Base-by-base conservation (phyloP, 2,888 invertebrate species). In the Drosophila emarginata region DNA sequence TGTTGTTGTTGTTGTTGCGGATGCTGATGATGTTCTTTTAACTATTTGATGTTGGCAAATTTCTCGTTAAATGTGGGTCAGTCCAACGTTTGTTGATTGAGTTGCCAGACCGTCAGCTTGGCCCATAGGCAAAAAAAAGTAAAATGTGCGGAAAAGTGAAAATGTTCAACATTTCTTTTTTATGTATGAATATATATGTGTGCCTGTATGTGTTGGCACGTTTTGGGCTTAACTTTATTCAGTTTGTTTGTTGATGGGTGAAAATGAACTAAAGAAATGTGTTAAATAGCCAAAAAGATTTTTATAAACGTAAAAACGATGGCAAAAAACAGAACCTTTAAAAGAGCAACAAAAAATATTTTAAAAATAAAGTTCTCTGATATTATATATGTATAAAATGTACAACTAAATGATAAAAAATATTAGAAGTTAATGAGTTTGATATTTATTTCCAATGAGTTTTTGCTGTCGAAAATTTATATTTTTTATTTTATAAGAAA, bases 51-150 rank as follows among this genome's bases (percentile, higher is more conserved):
- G 75, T 64, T 70, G 72, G 77, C 72, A 84, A 84, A 81, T 81
- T 78, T 74, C 64, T 77, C 68, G 76, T 84, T 73, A 79, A 81
- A 82, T 82, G 73, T 82, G 82, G 87, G 82, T 82, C 81, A 82
- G 77, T 18, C 58, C 67, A 57, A 53, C 53, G 61, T 75, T 74
- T 78, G 81, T 74, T 81, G 87, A 81, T 81, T 87, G 80, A 87
- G 80, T 76, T 83, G 74, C 64, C 67, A 52, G 60, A 36, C 36
- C 36, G 54, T 36, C 32, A 54, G 70, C 77, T 54, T 52, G 51
- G 69, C 18, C 64, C 32, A 36, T 15, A 21, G 51, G 51, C 23
- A 5, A 21, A 26, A 18, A 59, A 71, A 28, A 56, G 26, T 72
- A 45, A 6, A 70, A 72, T 64, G 58, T 51, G 50, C 12, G 4